phyloP scores from a whole-genome alignment of 2,888 invertebrate genomes.

The Mycalesis mineus region DNA sequence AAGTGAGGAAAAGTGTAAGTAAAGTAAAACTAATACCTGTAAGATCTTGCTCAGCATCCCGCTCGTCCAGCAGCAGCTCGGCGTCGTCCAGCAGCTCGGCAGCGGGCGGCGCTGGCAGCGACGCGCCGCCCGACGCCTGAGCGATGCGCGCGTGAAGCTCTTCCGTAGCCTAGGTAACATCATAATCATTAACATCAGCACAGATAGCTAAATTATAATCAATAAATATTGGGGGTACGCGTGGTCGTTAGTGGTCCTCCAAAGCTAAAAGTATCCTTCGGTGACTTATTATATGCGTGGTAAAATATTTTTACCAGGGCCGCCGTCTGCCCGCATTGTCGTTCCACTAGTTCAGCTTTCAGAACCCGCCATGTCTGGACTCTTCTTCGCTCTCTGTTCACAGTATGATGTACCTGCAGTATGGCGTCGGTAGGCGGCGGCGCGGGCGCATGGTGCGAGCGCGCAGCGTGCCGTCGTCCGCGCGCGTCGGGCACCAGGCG shows the following conservation, averaged over 20 bases:
- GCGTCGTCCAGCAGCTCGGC: constrained; percentile 95
- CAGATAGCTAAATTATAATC: no score
- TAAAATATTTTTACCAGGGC: no score
- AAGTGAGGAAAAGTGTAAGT: no score
- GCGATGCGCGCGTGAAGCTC: constrained; percentile 96
- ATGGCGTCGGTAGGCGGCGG: constrained; percentile 91
- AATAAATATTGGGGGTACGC: no score
- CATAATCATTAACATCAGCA: no score
- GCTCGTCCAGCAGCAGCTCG: constrained; percentile 92
- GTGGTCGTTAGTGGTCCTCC: no score
- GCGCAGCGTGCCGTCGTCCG: constrained; percentile 95
- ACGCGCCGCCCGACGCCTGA: constrained; percentile 72
- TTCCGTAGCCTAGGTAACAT: constrained; percentile 84
- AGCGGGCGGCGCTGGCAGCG: constrained; percentile 85
- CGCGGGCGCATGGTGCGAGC: constrained; percentile 88
- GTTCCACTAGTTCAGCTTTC: constrained; percentile 99
- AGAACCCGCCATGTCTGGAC: constrained; percentile 69
- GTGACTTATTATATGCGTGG: no score
- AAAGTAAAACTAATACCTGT: constrained; percentile 80
- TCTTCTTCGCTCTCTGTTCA: constrained; percentile 23
- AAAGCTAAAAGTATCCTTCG: no score
- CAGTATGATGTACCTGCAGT: neutral
- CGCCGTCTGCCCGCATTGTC: constrained; percentile 97
- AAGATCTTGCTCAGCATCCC: constrained; percentile 91
- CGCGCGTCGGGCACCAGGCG: constrained; percentile 88